Base-by-base conservation (phyloP, 1,140 invertebrate species). In the Polyergus mexicanus region DNA sequence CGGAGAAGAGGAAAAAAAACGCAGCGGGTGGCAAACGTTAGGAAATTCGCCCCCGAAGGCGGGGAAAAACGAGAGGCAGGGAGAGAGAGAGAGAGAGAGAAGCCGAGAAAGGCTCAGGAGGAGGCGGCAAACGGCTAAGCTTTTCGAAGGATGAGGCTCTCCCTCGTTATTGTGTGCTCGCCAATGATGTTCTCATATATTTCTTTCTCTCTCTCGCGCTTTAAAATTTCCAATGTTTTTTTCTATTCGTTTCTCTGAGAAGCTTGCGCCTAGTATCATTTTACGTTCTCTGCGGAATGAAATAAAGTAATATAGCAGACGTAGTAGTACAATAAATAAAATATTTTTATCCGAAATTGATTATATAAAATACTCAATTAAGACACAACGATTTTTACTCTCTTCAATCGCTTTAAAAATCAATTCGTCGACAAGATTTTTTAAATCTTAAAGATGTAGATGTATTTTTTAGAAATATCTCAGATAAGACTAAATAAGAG, bases 1-100 rank as follows among this genome's bases (percentile, higher is more conserved):
- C 65, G 35, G 65, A 85, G 66, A 85, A 85, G 85, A 86, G 88
- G 75, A 77, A 44, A 76, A 76, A 76, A 76, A 81, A 84, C 92
- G 38, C 92, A 92, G 92, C 92, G 88, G 92, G 92, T 89, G 90
- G 86, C 80, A 86, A 86, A 80, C 83, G 85, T 91, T 90, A 81
- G 90, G 28, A 93, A 92, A 91, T 93, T 91, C 86, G 88, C 88
- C 80, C 68, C 13, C 47, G 76, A 62, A 71, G 76, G 35, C 19
- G 35, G 25, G 60, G 63, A 2, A 87, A 51, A 81, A 78, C 66
- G 77, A 60, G 47, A 47, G 41, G 63, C 63, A 25, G 22, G 41
- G n/a, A 35, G n/a, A 60, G 16, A 58, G 3, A 16, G 41, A 65
- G 22, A 54, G 56, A 51, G 16, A 19, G 35, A 8, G n/a, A 16